These are phyloP conservation scores for Drosophila simulans DNA, from an alignment of 1,140 invertebrate genomes.

Conservation along the genomic window DNA sequence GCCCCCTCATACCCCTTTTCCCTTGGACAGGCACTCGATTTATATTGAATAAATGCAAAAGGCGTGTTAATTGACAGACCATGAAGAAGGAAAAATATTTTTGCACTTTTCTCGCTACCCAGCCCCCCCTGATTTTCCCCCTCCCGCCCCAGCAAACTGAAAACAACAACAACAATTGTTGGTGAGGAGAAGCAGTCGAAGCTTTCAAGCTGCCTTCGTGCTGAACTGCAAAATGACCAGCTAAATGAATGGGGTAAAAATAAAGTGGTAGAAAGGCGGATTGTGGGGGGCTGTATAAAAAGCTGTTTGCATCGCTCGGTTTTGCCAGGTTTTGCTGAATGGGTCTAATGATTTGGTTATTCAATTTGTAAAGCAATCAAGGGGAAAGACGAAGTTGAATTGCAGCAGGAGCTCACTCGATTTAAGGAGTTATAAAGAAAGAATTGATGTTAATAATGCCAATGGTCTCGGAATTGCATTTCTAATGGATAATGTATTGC, in stretches of 20 bases:
- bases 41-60: slow-evolving; percentile 83
- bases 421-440: background rate
- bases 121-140: background rate
- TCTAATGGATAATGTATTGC: background rate
- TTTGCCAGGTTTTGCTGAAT: slow-evolving; percentile 13
- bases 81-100: slow-evolving; percentile 76
- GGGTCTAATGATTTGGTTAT: slow-evolving; percentile 15
- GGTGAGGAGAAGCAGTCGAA: slow-evolving; percentile 10
- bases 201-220: slow-evolving; percentile 30
- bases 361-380: slow-evolving; percentile 13
- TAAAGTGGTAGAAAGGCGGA: slow-evolving; percentile 4
- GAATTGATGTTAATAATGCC: background rate
- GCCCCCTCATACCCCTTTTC: background rate
- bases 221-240: slow-evolving; percentile 55
- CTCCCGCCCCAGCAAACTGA: background rate
- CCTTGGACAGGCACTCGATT: slow-evolving; percentile 55
- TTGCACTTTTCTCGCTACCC: slow-evolving; percentile 62
- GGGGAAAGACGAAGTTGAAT: background rate
- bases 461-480: background rate
- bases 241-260: slow-evolving; percentile 17
- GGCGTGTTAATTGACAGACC: slow-evolving; percentile 82
- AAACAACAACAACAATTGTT: slow-evolving; percentile 11
- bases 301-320: slow-evolving; percentile 3
- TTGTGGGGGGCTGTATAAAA: background rate
- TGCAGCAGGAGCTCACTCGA: background rate